A percentile compares a stretch with the other conserved stretches of the same genome.
phyloP scores from a whole-genome alignment of 2,797 vertebrate species.

The Typhlichthys eigenmanni region DNA sequence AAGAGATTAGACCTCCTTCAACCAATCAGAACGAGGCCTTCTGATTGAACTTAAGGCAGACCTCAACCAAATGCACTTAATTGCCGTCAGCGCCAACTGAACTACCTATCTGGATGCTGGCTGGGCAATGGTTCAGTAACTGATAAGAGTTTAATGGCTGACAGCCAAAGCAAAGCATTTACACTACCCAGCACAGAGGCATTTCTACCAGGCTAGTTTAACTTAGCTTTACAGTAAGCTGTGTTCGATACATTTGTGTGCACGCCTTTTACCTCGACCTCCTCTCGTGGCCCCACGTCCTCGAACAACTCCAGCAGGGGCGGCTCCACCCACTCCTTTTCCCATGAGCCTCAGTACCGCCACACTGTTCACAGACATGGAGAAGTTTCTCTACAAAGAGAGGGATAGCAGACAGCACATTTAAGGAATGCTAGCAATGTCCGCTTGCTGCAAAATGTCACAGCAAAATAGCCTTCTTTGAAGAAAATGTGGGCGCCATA shows the following conservation, averaged over 20 bases:
- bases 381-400: slow-evolving; percentile 88
- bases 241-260: background rate
- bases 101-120: too few species aligned
- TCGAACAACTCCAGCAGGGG: slow-evolving; percentile 79
- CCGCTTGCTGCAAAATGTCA: slow-evolving; percentile 38
- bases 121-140: too few species aligned
- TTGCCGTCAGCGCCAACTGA: too few species aligned
- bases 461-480: slow-evolving; percentile 19
- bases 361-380: slow-evolving; percentile 94
- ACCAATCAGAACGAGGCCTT: too few species aligned
- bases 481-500: background rate
- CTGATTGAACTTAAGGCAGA: too few species aligned
- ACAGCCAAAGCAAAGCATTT: too few species aligned
- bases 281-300: slow-evolving; percentile 87
- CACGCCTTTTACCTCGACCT: slow-evolving; percentile 81
- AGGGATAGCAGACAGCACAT: slow-evolving; percentile 44
- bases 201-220: too few species aligned
- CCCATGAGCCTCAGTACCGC: slow-evolving; percentile 94
- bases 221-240: background rate
- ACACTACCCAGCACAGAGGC: too few species aligned
- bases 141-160: too few species aligned
- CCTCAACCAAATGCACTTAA: too few species aligned
- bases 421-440: slow-evolving; percentile 62
- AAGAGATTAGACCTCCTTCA: too few species aligned
- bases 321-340: slow-evolving; percentile 80